Evolutionary conservation across 2,113 vertebrate species (phyloP).

Genomic region (Plecotus auritus): DNA sequence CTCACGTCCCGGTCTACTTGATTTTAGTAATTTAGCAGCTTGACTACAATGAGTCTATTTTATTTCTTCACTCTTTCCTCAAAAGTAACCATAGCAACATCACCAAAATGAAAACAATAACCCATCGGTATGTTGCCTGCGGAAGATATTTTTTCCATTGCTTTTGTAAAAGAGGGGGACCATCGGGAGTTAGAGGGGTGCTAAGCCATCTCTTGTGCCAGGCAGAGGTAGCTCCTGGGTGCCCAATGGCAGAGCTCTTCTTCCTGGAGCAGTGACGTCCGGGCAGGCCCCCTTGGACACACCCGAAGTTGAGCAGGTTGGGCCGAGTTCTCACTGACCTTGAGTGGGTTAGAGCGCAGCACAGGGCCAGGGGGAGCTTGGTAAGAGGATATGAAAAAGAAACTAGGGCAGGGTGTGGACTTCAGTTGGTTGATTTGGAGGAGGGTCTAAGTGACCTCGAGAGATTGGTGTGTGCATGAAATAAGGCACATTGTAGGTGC

Average conservation of each 20-base stretch:
- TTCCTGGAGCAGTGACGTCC: background rate
- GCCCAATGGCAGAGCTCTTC: background rate
- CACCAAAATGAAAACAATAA: background rate
- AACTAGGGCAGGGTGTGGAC: background rate
- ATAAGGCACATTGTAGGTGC: fast-evolving
- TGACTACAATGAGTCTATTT: background rate
- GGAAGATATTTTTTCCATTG: too few species aligned
- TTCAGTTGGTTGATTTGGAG: background rate
- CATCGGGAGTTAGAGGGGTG: background rate
- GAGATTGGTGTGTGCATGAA: background rate
- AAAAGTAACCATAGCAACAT: background rate
- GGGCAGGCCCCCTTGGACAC: background rate
- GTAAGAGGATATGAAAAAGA: background rate
- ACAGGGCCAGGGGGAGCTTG: fast-evolving
- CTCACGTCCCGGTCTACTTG: background rate
- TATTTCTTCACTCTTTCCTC: background rate
- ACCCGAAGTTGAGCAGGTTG: too few species aligned
- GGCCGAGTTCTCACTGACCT: background rate
- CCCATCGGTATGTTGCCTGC: fast-evolving
- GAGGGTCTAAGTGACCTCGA: background rate
- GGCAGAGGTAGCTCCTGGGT: background rate
- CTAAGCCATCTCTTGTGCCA: background rate
- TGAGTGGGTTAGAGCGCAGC: background rate
- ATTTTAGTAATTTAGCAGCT: background rate
- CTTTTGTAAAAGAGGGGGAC: background rate